Percentiles rank a stretch among this genome's conserved stretches.
phyloP scores from a whole-genome alignment of 2,888 invertebrate species.

The Drosophila rellima region DNA sequence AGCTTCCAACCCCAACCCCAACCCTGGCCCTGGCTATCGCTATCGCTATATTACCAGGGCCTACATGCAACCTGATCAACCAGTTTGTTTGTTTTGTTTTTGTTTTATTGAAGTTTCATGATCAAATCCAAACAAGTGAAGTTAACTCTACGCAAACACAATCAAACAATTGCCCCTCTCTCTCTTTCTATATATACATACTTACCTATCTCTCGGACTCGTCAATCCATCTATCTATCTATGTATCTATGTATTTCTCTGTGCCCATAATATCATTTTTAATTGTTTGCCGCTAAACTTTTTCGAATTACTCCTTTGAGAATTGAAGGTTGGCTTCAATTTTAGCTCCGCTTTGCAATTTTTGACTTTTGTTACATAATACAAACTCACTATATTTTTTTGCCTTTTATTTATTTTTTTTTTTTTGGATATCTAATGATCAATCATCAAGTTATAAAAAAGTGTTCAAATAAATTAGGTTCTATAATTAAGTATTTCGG shows the following conservation, averaged over 20 bases:
- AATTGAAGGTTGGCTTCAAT: slow-evolving; percentile 66
- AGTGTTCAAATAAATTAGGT: slow-evolving; percentile 70
- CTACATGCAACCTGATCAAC: slow-evolving; percentile 54
- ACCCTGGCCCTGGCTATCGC: slow-evolving; percentile 19
- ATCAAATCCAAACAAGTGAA: slow-evolving; percentile 68
- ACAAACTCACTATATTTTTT: slow-evolving; percentile 63
- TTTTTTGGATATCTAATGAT: slow-evolving; percentile 66
- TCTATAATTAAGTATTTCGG: slow-evolving; percentile 74
- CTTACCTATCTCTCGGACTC: not conserved
- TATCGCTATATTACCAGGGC: slow-evolving; percentile 14
- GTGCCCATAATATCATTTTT: slow-evolving; percentile 36
- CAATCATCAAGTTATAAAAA: slow-evolving; percentile 75
- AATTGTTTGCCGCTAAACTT: slow-evolving; percentile 62
- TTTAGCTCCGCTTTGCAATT: slow-evolving; percentile 75
- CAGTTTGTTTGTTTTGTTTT: slow-evolving; percentile 67
- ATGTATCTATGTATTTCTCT: slow-evolving; percentile 10
- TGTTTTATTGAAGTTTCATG: slow-evolving; percentile 80
- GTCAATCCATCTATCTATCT: slow-evolving; percentile 15
- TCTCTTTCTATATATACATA: not conserved
- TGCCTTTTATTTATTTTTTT: slow-evolving; percentile 21
- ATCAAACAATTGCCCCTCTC: slow-evolving; percentile 8
- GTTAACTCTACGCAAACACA: slow-evolving; percentile 38
- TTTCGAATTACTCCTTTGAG: slow-evolving; percentile 67
- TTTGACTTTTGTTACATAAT: slow-evolving; percentile 76
- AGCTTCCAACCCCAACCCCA: slow-evolving; percentile 32